Percentiles rank a stretch among this genome's conserved stretches.
Conservation (phyloP, 2,797 vertebrate species). For the Zonotrichia albicollis region DNA sequence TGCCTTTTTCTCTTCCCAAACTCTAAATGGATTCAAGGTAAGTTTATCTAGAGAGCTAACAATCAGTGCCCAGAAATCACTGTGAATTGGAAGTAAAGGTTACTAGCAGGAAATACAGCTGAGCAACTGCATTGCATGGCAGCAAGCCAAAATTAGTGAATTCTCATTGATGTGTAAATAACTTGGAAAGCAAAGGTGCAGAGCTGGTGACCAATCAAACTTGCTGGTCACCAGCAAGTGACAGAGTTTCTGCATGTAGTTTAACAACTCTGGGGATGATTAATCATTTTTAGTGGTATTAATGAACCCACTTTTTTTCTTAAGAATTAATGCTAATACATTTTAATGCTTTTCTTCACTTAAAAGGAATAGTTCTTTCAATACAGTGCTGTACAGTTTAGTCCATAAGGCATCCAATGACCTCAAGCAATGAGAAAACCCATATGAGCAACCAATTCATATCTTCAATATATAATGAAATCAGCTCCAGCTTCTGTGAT, state of each 20-base stretch:
- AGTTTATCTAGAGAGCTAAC: neutral
- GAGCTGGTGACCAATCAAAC: neutral
- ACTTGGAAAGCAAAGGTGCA: neutral
- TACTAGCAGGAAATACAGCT: conserved; percentile 22
- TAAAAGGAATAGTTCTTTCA: neutral
- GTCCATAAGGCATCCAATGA: neutral
- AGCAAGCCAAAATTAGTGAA: neutral
- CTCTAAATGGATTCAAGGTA: conserved; percentile 12
- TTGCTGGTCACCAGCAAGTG: neutral
- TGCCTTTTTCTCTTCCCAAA: neutral
- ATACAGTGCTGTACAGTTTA: neutral
- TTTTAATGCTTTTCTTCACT: neutral
- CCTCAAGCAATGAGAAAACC: neutral
- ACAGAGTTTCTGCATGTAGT: neutral
- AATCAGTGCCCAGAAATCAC: neutral
- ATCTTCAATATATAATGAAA: neutral
- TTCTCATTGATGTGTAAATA: neutral
- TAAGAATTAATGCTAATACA: neutral
- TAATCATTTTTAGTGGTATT: neutral
- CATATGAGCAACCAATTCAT: neutral
- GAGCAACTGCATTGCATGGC: neutral
- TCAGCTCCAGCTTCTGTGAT: neutral
- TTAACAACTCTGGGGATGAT: neutral
- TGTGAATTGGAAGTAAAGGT: conserved; percentile 39
- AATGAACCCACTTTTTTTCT: neutral